Evolutionary conservation across 2,888 invertebrate species (phyloP), one percentile per base, ranked within the genome.

Genomic region (Caenorhabditis virilis): DNA sequence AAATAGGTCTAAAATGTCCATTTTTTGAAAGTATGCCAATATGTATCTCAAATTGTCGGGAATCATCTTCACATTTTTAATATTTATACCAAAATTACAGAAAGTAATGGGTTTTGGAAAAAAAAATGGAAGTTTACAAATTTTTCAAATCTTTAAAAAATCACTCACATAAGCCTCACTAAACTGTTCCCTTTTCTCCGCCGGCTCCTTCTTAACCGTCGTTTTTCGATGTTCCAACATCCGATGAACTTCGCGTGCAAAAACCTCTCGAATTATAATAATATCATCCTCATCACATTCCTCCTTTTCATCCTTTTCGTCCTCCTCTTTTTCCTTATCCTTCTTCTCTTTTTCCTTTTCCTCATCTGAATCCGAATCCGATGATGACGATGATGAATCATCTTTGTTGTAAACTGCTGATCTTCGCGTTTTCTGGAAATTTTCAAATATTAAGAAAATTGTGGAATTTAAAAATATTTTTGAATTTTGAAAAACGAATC

Each of bases 401-500:
- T 1, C 30, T 18, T 23, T 7, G 26, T 56, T 52, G 48, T 62
- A 56, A 22, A 23, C 20, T 0, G 48, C 43, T 20, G 56, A 42
- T 6, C 62, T 56, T 5, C 62, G 56, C 15, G 52, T 56, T 30
- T 47, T 56, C 56, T 62, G 48, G 2, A 52, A 58, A 30, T n/a
- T n/a, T n/a, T n/a, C 1, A 20, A n/a, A 46, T n/a, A 5, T 30
- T 30, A 15, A 36, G 16, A 36, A 4, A 36, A 36, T n/a, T 15
- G 36, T 3, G 5, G 15, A 3, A n/a, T 15, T 7, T 36, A n/a
- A 30, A 30, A 30, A 6, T 30, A 13, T 9, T 13, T 9, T 30
- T 30, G 30, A 13, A 30, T 30, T 9, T 30, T 30, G 30, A 13
- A 30, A 9, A 9, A 9, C 13, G 13, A 30, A 30, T 9, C 13